A percentile compares a stretch with the other conserved stretches of the same genome.
Evolutionary conservation across 2,113 vertebrate species (phyloP).

Genomic region (Capreolus pygargus): DNA sequence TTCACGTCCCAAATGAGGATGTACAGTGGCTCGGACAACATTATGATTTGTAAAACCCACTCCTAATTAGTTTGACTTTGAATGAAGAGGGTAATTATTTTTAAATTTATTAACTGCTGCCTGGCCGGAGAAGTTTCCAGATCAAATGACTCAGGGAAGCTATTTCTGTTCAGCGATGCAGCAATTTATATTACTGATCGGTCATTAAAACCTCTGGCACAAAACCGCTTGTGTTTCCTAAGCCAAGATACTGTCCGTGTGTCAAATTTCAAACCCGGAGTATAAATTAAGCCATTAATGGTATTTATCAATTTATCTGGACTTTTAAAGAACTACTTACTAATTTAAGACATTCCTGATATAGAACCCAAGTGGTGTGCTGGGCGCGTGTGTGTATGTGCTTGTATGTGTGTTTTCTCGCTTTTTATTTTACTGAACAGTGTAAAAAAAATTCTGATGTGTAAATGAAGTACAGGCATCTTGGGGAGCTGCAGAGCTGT

Average conservation of each 20-base stretch:
- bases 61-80: slow-evolving; percentile 56
- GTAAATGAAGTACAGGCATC: slow-evolving; percentile 61
- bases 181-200: slow-evolving; percentile 69
- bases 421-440: slow-evolving; percentile 49
- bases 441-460: slow-evolving; percentile 61
- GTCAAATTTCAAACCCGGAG: slow-evolving; percentile 59
- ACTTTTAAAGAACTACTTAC: slow-evolving; percentile 57
- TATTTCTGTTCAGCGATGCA: slow-evolving; percentile 76
- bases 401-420: background rate
- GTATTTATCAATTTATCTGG: slow-evolving; percentile 73
- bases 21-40: slow-evolving; percentile 27
- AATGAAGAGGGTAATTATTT: slow-evolving; percentile 74
- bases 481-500: background rate
- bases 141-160: slow-evolving; percentile 65
- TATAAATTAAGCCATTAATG: slow-evolving; percentile 50
- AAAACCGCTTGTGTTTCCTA: slow-evolving; percentile 50
- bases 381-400: accelerated
- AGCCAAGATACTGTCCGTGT: slow-evolving; percentile 67
- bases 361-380: background rate
- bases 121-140: slow-evolving; percentile 70
- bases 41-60: slow-evolving; percentile 53
- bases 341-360: slow-evolving; percentile 12
- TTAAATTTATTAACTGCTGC: slow-evolving; percentile 77
- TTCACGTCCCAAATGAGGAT: background rate
- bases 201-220: slow-evolving; percentile 56